Base-by-base conservation (phyloP, 2,797 vertebrate species). In the Halcyon badia region DNA sequence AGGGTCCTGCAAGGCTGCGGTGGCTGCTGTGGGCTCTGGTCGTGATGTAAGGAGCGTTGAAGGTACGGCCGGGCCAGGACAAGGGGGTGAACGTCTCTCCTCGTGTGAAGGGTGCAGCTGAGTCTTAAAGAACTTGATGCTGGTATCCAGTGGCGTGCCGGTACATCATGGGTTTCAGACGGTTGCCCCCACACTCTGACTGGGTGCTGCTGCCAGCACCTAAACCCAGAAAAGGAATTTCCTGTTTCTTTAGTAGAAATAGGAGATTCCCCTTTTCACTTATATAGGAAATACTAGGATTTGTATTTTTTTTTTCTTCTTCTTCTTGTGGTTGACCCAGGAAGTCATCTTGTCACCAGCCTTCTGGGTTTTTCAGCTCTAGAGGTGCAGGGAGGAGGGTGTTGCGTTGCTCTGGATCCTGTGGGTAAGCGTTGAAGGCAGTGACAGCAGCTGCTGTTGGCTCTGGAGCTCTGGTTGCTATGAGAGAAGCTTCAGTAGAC, bases 401-500 rank as follows among this genome's bases (percentile, higher is more conserved):
- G 97, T 97, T 98, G 97, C 97, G 97, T 95, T 97, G 96, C 97
- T 96, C 97, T 97, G 96, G 97, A 98, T 98, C 97, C 96, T 97
- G 95, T 98, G 98, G 96, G 97, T 97, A 97, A 97, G 97, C 96
- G 73, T 97, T 97, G 96, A 96, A 98, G 98, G 98, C 98, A 84
- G 96, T 95, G 95, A 97, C 94, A 95, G 98, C 98, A 95, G 98
- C 98, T 98, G 98, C 98, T 97, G 98, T 96, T 97, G 97, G 98
- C 98, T 98, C 97, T 95, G 94, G 97, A 98, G 98, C 98, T 97
- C 97, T 98, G 97, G 98, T 98, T 98, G 98, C 98, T 98, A 98
- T 97, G 98, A 98, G 98, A 98, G 98, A 98, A 98, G 98, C 98
- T 98, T 98, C 97, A 98, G 98, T 98, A 97, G 98, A 97, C 98